Conservation (phyloP, 2,797 vertebrate genomes). For the Allobates femoralis region DNA sequence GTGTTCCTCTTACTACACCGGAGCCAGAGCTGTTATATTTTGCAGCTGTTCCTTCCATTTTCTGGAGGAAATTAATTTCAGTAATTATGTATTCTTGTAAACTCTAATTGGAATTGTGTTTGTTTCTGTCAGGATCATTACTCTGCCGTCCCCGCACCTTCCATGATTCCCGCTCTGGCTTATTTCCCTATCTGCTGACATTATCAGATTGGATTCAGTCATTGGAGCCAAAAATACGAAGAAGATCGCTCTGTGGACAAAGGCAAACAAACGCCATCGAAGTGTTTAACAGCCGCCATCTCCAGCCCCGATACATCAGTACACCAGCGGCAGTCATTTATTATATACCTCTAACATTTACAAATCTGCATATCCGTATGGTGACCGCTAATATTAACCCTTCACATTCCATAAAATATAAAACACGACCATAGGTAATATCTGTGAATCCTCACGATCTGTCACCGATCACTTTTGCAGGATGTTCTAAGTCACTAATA, state of each 20-base stretch:
- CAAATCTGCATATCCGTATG: background rate
- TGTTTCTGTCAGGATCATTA: constrained; percentile 52
- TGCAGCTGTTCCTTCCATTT: constrained; percentile 33
- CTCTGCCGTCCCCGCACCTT: constrained; percentile 21
- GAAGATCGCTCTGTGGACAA: constrained; percentile 18
- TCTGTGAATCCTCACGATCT: too few relatives aligned
- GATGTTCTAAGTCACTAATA: too few relatives aligned
- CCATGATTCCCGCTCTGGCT: constrained; percentile 24
- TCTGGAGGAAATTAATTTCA: constrained; percentile 51
- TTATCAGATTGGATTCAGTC: constrained; percentile 46
- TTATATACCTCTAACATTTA: background rate
- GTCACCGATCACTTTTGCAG: too few relatives aligned
- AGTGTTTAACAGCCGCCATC: constrained; percentile 26
- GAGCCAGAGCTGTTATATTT: background rate
- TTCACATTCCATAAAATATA: background rate
- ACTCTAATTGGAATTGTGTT: constrained; percentile 58
- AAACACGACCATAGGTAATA: too few relatives aligned
- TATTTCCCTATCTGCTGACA: constrained; percentile 13
- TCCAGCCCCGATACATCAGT: background rate
- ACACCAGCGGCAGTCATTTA: too few relatives aligned
- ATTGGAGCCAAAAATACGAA: constrained; percentile 30
- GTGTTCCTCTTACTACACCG: background rate
- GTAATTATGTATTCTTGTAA: constrained; percentile 59
- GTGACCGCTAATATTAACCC: background rate
- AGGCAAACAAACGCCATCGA: constrained; percentile 24